A percentile compares a stretch with the other conserved stretches of the same genome.
Evolutionary conservation across 2,797 vertebrate species (phyloP).

Genomic region (Sebastiscus albofasciatus): DNA sequence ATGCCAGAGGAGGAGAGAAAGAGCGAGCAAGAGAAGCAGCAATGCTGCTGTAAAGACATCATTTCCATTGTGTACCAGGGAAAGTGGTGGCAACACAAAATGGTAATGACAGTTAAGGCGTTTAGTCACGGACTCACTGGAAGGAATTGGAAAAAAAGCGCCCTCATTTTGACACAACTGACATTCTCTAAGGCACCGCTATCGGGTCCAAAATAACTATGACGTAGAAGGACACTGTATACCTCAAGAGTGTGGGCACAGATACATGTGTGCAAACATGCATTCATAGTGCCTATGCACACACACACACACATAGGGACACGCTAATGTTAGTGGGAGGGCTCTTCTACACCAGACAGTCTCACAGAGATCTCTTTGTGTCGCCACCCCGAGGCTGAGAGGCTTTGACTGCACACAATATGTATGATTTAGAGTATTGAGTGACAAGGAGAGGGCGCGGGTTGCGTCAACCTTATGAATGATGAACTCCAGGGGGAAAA

Average conservation of each 20-base stretch:
- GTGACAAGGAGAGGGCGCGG: slow-evolving; percentile 37
- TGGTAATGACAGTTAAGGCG: slow-evolving; percentile 74
- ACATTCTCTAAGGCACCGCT: slow-evolving; percentile 29
- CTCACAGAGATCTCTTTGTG: slow-evolving; percentile 14
- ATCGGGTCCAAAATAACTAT: slow-evolving; percentile 26
- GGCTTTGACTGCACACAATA: slow-evolving; percentile 26
- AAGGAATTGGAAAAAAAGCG: slow-evolving; percentile 27
- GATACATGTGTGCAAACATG: background rate
- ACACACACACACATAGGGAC: slow-evolving; percentile 2
- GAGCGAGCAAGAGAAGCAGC: slow-evolving; percentile 32
- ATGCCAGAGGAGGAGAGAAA: slow-evolving; percentile 54
- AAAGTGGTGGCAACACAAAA: slow-evolving; percentile 71
- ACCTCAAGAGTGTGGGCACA: background rate
- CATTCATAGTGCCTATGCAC: background rate
- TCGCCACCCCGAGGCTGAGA: slow-evolving; percentile 10
- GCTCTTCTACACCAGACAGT: background rate
- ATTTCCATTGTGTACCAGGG: slow-evolving; percentile 62
- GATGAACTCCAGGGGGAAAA: background rate
- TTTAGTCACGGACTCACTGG: slow-evolving; percentile 67
- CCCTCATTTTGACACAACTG: slow-evolving; percentile 46
- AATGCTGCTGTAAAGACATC: slow-evolving; percentile 60
- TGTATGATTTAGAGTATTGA: slow-evolving; percentile 36
- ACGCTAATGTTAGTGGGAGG: background rate
- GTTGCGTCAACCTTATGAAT: slow-evolving; percentile 43
- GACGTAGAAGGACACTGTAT: slow-evolving; percentile 6